phyloP scores from a whole-genome alignment of 2,113 vertebrate species.

The Labeo rohita region DNA sequence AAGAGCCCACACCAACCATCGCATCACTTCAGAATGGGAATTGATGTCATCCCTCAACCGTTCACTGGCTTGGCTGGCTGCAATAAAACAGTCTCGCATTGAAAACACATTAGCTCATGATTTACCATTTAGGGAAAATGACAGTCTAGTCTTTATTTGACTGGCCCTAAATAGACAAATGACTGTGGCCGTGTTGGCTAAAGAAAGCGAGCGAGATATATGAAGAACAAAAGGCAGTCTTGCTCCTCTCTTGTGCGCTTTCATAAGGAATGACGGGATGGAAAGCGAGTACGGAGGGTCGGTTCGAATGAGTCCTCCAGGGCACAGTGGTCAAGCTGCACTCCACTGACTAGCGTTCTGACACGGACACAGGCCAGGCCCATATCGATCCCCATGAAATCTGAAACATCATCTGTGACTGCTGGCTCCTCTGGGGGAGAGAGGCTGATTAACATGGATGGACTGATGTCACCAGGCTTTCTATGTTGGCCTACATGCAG shows the following conservation, averaged over 20 bases:
- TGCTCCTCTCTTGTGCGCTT: constrained; percentile 1
- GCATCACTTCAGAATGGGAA: constrained; percentile 37
- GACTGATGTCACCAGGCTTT: constrained; percentile 23
- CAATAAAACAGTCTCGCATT: constrained; percentile 43
- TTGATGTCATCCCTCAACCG: constrained; percentile 40
- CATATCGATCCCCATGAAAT: constrained; percentile 41
- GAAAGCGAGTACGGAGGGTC: constrained; percentile 3
- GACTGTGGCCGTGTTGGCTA: constrained; percentile 47
- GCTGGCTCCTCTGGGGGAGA: constrained; percentile 24
- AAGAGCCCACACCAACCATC: neutral
- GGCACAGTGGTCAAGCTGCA: constrained; percentile 52
- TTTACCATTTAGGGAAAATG: constrained; percentile 65
- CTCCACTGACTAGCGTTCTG: constrained; percentile 47
- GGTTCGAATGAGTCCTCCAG: constrained; percentile 39
- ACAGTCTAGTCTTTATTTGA: constrained; percentile 65
- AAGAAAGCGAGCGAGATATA: constrained; percentile 1
- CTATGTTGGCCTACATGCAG: constrained; percentile 11
- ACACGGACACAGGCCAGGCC: constrained; percentile 3
- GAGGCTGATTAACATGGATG: constrained; percentile 38
- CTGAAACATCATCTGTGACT: constrained; percentile 33
- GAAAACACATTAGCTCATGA: constrained; percentile 56
- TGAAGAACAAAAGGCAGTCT: constrained; percentile 10
- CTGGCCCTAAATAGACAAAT: constrained; percentile 65
- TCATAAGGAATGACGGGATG: constrained; percentile 35
- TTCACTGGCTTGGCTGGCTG: constrained; percentile 22